These are phyloP conservation scores for Siniperca chuatsi DNA, from an alignment of 2,113 vertebrate genomes.

Conservation along the genomic window DNA sequence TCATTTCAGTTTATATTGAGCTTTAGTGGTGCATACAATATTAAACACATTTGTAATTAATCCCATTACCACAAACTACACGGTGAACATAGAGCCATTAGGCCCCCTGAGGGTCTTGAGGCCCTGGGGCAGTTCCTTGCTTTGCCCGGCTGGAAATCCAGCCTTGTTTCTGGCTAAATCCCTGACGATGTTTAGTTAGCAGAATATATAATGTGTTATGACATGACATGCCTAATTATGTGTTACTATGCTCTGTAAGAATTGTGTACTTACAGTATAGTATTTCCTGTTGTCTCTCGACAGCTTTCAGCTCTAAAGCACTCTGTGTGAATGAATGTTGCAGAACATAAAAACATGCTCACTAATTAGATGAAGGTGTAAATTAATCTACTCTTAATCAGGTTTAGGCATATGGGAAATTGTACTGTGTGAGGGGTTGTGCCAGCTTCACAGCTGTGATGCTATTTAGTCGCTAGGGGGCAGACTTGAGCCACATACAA, in stretches of 20 bases:
- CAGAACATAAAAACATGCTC: slow-evolving; percentile 3
- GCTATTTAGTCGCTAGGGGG: slow-evolving; percentile 64
- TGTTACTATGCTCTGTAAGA: neutral
- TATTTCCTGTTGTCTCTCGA: neutral
- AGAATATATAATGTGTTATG: neutral
- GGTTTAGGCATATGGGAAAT: neutral
- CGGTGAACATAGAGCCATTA: neutral
- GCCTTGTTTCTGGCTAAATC: neutral
- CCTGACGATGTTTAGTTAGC: slow-evolving; percentile 5
- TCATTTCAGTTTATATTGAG: neutral
- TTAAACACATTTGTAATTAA: neutral
- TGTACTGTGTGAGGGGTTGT: too few relatives aligned
- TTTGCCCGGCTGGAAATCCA: neutral
- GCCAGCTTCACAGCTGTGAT: neutral
- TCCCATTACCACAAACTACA: neutral
- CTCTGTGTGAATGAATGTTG: neutral
- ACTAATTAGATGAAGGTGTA: slow-evolving; percentile 10
- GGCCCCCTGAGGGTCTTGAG: neutral
- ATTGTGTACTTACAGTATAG: neutral
- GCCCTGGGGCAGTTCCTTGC: too few relatives aligned
- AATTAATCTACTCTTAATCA: slow-evolving; percentile 13
- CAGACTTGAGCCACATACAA: slow-evolving; percentile 64
- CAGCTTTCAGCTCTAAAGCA: neutral
- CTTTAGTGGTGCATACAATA: neutral
- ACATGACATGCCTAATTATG: neutral